phyloP scores from a whole-genome alignment of 2,888 invertebrate species.

The Eupithecia vulgata region DNA sequence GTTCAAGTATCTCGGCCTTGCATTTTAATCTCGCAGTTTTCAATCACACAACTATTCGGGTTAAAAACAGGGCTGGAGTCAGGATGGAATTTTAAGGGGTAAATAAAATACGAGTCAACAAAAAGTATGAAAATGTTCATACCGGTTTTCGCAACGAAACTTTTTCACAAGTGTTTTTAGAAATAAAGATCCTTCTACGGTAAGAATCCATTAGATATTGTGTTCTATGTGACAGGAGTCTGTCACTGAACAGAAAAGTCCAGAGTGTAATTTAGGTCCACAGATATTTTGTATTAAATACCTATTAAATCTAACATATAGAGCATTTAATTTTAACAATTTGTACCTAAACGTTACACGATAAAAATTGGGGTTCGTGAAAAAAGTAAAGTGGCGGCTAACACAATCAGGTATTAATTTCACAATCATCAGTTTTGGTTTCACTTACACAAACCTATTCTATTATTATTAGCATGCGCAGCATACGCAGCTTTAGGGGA shows the following conservation, averaged over 20 bases:
- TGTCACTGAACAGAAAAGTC: too few relatives aligned
- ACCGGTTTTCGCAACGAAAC: too few relatives aligned
- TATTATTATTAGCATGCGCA: too few relatives aligned
- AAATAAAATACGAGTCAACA: background rate
- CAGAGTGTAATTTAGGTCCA: too few relatives aligned
- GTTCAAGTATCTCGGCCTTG: slow-evolving; percentile 28
- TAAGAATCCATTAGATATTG: background rate
- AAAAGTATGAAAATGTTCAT: background rate
- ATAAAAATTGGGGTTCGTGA: too few relatives aligned
- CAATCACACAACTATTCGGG: slow-evolving; percentile 30
- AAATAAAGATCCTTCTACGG: background rate
- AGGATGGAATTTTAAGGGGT: background rate
- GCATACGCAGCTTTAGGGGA: too few relatives aligned
- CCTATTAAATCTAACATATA: background rate
- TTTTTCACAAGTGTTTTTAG: background rate
- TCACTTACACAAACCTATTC: background rate
- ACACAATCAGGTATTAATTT: background rate
- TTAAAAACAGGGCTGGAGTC: slow-evolving; percentile 17
- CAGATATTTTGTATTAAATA: too few relatives aligned
- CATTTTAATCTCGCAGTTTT: slow-evolving; percentile 35
- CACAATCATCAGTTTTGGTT: background rate
- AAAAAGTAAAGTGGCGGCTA: too few relatives aligned
- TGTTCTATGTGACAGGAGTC: background rate
- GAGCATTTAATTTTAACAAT: background rate
- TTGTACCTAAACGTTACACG: too few relatives aligned